These are phyloP conservation scores for Brachyistius frenatus DNA, from an alignment of 2,113 vertebrate species.

Conservation along the genomic window DNA sequence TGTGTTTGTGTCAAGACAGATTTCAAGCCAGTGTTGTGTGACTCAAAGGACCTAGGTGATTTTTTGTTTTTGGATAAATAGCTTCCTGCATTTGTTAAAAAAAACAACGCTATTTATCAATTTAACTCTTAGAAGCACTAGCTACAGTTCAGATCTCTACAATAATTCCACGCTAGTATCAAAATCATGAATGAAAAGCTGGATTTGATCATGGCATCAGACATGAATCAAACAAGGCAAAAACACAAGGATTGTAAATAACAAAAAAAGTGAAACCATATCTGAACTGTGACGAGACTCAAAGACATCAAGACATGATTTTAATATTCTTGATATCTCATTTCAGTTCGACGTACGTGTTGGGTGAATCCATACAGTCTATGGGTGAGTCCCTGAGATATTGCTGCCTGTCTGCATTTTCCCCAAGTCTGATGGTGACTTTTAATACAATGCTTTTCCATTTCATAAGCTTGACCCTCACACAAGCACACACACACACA, in stretches of 20 bases:
- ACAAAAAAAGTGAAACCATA: not conserved
- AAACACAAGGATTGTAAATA: not conserved
- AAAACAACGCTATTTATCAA: too few species aligned
- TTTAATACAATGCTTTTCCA: conserved; percentile 49
- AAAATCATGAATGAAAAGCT: conserved; percentile 9
- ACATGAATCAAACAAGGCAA: conserved; percentile 20
- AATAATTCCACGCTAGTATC: not conserved
- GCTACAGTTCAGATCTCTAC: conserved; percentile 1
- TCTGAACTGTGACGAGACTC: conserved; percentile 41
- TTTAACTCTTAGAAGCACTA: too few species aligned
- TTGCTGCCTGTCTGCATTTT: conserved; percentile 52
- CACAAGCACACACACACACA: not conserved
- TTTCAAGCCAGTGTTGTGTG: too few species aligned
- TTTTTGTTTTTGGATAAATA: too few species aligned
- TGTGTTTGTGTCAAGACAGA: too few species aligned
- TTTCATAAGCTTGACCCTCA: conserved; percentile 20
- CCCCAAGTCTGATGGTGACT: conserved; percentile 27
- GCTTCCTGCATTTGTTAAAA: too few species aligned
- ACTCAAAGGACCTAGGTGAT: too few species aligned
- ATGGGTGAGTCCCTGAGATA: conserved; percentile 78
- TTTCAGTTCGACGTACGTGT: conserved; percentile 32
- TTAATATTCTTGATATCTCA: conserved; percentile 39
- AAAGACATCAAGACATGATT: conserved; percentile 38
- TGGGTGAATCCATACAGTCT: conserved; percentile 55
- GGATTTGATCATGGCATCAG: conserved; percentile 1